phyloP scores from a whole-genome alignment of 2,113 vertebrate species.

The Ascaphus truei region DNA sequence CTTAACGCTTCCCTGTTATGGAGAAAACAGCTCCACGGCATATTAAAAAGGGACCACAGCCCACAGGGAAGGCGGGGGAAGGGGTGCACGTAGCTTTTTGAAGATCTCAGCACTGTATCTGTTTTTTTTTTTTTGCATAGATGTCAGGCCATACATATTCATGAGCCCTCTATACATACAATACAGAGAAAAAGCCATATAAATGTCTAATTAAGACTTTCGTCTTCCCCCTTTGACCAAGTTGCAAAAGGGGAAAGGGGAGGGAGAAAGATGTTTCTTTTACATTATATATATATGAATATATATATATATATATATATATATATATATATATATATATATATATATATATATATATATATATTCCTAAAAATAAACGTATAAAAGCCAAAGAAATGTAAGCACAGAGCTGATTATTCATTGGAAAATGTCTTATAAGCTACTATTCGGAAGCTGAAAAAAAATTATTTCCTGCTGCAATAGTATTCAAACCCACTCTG shows the following conservation, averaged over 20 bases:
- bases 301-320: constrained; percentile 4
- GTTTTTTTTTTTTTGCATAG: not conserved
- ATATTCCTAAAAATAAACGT: constrained; percentile 30
- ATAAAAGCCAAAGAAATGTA: constrained; percentile 37
- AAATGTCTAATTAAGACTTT: not conserved
- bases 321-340: constrained; percentile 2
- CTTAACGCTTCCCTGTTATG: not conserved
- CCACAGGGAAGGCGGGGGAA: not conserved
- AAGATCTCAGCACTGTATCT: not conserved
- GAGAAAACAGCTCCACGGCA: too few relatives aligned
- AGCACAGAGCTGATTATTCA: constrained; percentile 42
- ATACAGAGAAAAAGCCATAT: not conserved
- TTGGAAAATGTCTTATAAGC: constrained; percentile 54
- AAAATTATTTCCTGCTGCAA: constrained; percentile 63
- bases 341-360: not conserved
- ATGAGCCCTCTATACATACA: not conserved
- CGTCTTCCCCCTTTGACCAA: not conserved
- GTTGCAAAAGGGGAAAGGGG: not conserved
- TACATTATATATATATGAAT: not conserved
- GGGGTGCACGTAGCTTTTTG: not conserved
- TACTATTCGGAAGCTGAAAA: constrained; percentile 58
- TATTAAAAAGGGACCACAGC: not conserved
- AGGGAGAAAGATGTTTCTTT: not conserved
- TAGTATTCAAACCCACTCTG: constrained; percentile 54
- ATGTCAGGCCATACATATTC: not conserved